These are phyloP conservation scores for Drosophila baimaii DNA, from an alignment of 1,140 invertebrate genomes.

Conservation along the genomic window DNA sequence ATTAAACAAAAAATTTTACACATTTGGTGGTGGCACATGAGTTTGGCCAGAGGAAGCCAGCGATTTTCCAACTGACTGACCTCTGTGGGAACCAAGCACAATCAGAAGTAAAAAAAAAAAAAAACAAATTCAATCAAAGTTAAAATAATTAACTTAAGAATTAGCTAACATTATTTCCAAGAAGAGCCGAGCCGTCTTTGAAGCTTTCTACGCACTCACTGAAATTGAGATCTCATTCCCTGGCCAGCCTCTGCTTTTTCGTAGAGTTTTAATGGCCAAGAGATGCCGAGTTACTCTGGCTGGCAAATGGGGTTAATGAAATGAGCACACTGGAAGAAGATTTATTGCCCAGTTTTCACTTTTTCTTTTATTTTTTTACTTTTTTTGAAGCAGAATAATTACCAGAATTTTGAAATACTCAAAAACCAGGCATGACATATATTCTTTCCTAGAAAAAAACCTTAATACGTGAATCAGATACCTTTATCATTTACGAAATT, in stretches of 20 bases:
- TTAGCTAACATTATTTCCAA: constrained; percentile 10
- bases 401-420: constrained; percentile 51
- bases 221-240: constrained; percentile 47
- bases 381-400: constrained; percentile 27
- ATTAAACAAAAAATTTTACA: constrained; percentile 58
- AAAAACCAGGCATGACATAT: constrained; percentile 31
- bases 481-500: constrained; percentile 2
- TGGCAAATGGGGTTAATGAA: constrained; percentile 72
- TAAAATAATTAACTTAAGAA: constrained; percentile 3
- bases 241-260: constrained; percentile 20
- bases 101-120: too few relatives aligned
- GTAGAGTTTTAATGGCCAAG: constrained; percentile 52
- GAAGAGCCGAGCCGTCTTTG: constrained; percentile 17
- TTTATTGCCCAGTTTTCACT: constrained; percentile 77
- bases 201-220: constrained; percentile 61
- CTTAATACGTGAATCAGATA: constrained; percentile 14
- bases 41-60: constrained; percentile 55
- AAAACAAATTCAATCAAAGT: constrained; percentile 22
- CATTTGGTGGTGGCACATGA: constrained; percentile 53
- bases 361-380: constrained; percentile 36
- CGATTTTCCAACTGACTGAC: constrained; percentile 67
- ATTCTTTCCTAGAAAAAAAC: too few relatives aligned
- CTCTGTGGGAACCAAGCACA: constrained; percentile 62
- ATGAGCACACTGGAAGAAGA: constrained; percentile 60
- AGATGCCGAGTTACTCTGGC: constrained; percentile 56